Evolutionary conservation across 2,888 invertebrate genomes (phyloP).

Genomic region (Cephonodes hylas): DNA sequence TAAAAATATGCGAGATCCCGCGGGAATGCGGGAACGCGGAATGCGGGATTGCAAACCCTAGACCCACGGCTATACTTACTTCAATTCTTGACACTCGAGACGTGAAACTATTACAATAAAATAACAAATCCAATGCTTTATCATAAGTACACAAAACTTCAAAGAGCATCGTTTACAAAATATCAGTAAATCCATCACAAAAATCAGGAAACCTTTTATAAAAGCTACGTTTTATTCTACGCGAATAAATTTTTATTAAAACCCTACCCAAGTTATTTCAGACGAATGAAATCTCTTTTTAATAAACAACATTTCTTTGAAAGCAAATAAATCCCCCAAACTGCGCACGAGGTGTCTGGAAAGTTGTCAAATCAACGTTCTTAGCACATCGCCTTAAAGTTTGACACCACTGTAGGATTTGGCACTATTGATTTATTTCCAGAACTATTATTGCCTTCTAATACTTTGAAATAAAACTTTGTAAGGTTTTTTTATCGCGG

Average conservation of each 20-base stretch:
- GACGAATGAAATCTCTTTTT: neutral
- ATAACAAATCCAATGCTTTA: too few relatives aligned
- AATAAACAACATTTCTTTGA: neutral
- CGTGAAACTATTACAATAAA: too few relatives aligned
- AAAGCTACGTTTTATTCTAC: neutral
- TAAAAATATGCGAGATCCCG: too few relatives aligned
- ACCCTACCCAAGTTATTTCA: neutral
- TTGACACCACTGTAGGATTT: neutral
- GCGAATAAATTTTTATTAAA: conserved; percentile 1
- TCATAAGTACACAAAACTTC: too few relatives aligned
- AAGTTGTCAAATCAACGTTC: neutral
- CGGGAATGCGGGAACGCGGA: too few relatives aligned
- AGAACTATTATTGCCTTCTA: too few relatives aligned
- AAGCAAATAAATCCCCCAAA: neutral
- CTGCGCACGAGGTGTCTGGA: conserved; percentile 3
- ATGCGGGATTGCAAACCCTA: too few relatives aligned
- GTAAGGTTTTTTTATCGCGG: too few relatives aligned
- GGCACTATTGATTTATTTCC: neutral
- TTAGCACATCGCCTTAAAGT: neutral
- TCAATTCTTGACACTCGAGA: too few relatives aligned
- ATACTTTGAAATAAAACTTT: too few relatives aligned
- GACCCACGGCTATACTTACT: too few relatives aligned
- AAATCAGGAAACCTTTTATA: neutral
- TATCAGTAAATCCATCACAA: neutral
- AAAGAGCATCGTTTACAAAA: neutral